These are phyloP conservation scores for Phyllostomus hastatus DNA, from an alignment of 2,113 vertebrate genomes.

Conservation along the genomic window DNA sequence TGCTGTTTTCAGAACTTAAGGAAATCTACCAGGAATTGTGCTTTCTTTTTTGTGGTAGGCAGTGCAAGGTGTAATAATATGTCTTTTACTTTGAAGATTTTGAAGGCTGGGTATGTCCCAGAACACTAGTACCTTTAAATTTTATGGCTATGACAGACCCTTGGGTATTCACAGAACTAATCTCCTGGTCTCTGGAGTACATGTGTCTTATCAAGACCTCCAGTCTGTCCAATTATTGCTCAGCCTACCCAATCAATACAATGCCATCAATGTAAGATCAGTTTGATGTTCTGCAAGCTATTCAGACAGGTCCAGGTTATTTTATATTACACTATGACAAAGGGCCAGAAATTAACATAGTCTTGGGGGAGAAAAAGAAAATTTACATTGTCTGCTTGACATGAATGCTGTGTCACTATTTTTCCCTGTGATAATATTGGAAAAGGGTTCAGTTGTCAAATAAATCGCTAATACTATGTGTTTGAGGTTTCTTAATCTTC, in stretches of 20 bases:
- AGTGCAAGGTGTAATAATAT: not conserved
- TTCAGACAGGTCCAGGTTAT: not conserved
- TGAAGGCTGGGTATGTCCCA: not conserved
- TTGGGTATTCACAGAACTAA: not conserved
- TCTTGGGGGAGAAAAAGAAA: not conserved
- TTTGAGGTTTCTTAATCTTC: not conserved
- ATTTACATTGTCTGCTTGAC: not conserved
- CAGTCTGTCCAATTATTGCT: not conserved
- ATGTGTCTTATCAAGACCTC: not conserved
- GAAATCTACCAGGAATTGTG: not conserved
- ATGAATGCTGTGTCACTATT: not conserved
- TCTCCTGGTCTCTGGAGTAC: not conserved
- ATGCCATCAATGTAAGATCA: not conserved
- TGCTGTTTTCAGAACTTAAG: not conserved
- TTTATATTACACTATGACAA: not conserved
- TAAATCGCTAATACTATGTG: not conserved
- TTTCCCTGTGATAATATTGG: not conserved
- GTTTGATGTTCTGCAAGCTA: not conserved
- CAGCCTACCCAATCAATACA: not conserved
- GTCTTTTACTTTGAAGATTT: not conserved
- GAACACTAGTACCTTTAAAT: not conserved
- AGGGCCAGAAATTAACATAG: not conserved
- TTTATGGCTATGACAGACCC: not conserved
- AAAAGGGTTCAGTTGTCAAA: not conserved
- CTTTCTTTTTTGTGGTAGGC: not conserved